Evolutionary conservation across 2,797 vertebrate species (phyloP).

Genomic region (Odontamblyopus rebecca): DNA sequence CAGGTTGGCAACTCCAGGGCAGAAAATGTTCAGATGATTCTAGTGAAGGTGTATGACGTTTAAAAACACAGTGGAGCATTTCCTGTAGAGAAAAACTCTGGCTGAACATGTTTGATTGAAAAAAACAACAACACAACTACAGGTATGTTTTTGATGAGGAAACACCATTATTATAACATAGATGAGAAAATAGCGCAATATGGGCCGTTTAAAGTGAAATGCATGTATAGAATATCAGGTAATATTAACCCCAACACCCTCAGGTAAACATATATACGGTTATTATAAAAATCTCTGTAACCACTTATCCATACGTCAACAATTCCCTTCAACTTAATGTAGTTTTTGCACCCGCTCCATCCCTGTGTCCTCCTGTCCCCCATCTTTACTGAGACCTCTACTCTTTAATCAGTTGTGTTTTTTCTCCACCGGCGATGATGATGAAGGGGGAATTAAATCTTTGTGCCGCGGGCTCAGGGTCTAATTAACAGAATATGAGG

Average conservation of each 20-base stretch:
- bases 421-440: constrained; percentile 77
- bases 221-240: neutral
- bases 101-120: no score
- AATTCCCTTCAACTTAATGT: neutral
- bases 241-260: neutral
- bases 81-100: no score
- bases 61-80: no score
- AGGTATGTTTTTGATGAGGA: no score
- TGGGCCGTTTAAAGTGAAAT: neutral
- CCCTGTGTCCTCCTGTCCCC: neutral
- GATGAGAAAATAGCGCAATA: no score
- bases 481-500: constrained; percentile 96
- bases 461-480: constrained; percentile 76
- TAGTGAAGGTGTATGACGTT: no score
- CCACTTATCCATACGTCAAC: neutral
- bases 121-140: no score
- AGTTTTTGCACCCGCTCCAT: neutral
- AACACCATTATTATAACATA: no score
- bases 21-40: no score
- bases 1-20: no score
- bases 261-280: neutral
- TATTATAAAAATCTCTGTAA: neutral
- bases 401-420: constrained; percentile 83
- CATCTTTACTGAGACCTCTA: constrained; percentile 33
- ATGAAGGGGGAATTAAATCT: constrained; percentile 88